A percentile compares a stretch with the other conserved stretches of the same genome.
Evolutionary conservation across 2,113 vertebrate genomes (phyloP).

Genomic region (Coregonus clupeaformis): DNA sequence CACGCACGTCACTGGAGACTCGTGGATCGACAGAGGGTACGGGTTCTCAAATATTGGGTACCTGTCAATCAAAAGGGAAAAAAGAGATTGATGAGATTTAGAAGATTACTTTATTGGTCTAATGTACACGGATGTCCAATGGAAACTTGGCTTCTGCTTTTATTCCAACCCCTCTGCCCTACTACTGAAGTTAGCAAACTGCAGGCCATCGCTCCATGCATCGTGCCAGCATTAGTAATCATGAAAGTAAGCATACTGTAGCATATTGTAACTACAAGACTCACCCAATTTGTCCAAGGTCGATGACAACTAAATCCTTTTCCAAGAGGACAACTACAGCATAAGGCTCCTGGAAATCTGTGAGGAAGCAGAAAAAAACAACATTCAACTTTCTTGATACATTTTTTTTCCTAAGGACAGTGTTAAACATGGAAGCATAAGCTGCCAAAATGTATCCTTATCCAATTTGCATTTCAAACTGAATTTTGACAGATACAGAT

Average conservation of each 20-base stretch:
- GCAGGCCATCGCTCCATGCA: too few species aligned
- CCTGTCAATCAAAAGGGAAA: slow-evolving; percentile 43
- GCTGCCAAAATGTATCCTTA: too few species aligned
- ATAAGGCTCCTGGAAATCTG: slow-evolving; percentile 97
- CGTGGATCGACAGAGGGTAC: slow-evolving; percentile 74
- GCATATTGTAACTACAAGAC: slow-evolving; percentile 6
- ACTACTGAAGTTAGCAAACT: not conserved
- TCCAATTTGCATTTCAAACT: too few species aligned
- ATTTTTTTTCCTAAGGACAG: too few species aligned
- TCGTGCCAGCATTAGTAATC: too few species aligned
- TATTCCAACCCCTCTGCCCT: too few species aligned
- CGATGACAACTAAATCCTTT: slow-evolving; percentile 96
- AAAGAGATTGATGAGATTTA: not conserved
- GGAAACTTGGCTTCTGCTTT: too few species aligned
- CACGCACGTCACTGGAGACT: slow-evolving; percentile 87
- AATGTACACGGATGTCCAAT: too few species aligned
- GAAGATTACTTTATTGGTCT: not conserved
- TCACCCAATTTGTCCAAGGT: slow-evolving; percentile 96
- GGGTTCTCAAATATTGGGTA: slow-evolving; percentile 78
- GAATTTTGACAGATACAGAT: too few species aligned
- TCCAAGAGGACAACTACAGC: slow-evolving; percentile 95
- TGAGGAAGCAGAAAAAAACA: slow-evolving; percentile 5
- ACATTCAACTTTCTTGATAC: too few species aligned
- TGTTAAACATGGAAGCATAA: too few species aligned
- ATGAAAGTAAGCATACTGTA: too few species aligned